Base-by-base conservation (phyloP, 2,888 invertebrate genomes). In the Tetranychus truncatus region DNA sequence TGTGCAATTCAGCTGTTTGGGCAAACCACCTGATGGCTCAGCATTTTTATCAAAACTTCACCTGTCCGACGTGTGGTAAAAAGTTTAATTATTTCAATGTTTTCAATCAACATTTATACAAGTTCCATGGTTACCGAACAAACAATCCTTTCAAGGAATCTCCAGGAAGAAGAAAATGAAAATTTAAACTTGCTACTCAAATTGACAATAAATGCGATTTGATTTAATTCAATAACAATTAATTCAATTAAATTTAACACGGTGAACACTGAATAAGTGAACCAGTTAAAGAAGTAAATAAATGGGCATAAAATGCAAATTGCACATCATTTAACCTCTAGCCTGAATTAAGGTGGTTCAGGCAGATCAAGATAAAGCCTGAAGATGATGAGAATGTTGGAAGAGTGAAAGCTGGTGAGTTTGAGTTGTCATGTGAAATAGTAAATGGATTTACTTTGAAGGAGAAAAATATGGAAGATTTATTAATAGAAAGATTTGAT, bases 101-200 rank as follows among this genome's bases (percentile, higher is more conserved):
- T 55, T 55, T 55, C 55, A 55, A 55, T 55, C 55, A 55, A 55
- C 55, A 55, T 55, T 55, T 55, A 55, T 55, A 55, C 55, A 55
- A 55, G 15, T 55, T 55, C 15, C 55, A 55, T 55, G 55, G 55
- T 15, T 55, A 55, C 15, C 55, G 55, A 55, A 55, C 55, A 7
- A 9, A 55, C 15, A 55, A 55, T 55, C 55, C 55, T 15, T 55
- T 55, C 55, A 55, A 55, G 15, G 55, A 55, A 55, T 55, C 55
- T 55, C 55, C 55, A 15, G 55, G 55, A 55, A 9, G 55, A 9
- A 55, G 55, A 15, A 55, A 55, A 55, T 15, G 15, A 15, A 15
- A 55, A 55, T 7, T 24, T 15, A 55, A 55, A 34, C 4, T 34
- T 34, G 34, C 34, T 34, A 5, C 34, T 34, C 34, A 34, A 34